These are phyloP conservation scores for Yponomeuta evonymella DNA, from an alignment of 2,888 invertebrate genomes.

Conservation along the genomic window DNA sequence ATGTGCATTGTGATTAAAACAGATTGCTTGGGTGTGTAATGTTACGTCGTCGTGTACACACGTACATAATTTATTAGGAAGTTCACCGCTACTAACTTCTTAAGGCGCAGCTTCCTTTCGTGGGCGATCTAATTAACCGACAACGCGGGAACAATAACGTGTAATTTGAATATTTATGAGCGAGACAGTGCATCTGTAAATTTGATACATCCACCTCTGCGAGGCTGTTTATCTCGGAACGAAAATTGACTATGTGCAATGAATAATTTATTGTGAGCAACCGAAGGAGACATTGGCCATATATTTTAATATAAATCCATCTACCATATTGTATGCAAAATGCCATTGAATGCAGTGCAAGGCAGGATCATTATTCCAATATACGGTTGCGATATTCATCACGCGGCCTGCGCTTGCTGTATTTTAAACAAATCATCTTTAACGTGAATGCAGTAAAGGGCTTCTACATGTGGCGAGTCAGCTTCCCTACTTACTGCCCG, in stretches of 20 bases:
- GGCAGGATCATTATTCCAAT: constrained; percentile 73
- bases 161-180: constrained; percentile 73
- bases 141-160: constrained; percentile 69
- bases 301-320: constrained; percentile 76
- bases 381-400: constrained; percentile 72
- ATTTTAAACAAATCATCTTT: constrained; percentile 76
- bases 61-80: constrained; percentile 52
- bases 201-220: constrained; percentile 53
- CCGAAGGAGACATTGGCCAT: constrained; percentile 71
- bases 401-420: constrained; percentile 56
- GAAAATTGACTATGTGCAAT: constrained; percentile 71
- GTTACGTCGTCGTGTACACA: constrained; percentile 29
- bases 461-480: constrained; percentile 10
- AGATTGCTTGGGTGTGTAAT: constrained; percentile 35
- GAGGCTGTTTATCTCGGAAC: constrained; percentile 58
- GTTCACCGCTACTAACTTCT: constrained; percentile 62
- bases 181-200: constrained; percentile 50
- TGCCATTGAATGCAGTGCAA: constrained; percentile 73
- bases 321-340: constrained; percentile 76
- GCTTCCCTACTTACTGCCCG: not conserved
- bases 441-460: constrained; percentile 37
- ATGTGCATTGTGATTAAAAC: constrained; percentile 44
- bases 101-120: constrained; percentile 60
- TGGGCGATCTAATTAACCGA: constrained; percentile 73
- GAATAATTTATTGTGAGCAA: constrained; percentile 73